phyloP scores from a whole-genome alignment of 2,888 invertebrate genomes.

The Andrena haemorrhoa region DNA sequence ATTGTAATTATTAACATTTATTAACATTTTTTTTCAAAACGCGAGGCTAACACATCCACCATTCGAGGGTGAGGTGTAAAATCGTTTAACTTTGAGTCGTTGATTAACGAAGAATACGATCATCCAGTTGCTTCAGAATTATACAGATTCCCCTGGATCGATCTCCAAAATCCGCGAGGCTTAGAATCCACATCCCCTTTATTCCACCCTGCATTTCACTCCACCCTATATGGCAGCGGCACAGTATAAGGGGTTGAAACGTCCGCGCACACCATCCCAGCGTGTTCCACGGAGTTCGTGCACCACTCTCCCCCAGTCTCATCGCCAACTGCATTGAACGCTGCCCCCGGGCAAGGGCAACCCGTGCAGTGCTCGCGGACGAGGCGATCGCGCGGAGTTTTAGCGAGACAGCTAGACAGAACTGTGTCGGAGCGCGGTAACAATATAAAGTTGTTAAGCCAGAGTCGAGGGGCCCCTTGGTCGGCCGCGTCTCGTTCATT shows the following conservation, averaged over 20 bases:
- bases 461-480: slow-evolving; percentile 1
- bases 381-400: background rate
- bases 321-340: background rate
- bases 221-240: background rate
- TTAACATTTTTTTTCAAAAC: no score
- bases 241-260: background rate
- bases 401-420: slow-evolving; percentile 14
- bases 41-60: no score
- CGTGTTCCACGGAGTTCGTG: background rate
- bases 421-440: slow-evolving; percentile 40
- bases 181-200: background rate
- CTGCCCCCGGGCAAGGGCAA: no score
- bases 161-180: background rate
- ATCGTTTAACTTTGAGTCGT: no score
- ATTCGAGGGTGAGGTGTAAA: no score
- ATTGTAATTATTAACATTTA: no score
- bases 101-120: no score
- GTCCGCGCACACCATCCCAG: background rate
- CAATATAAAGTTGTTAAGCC: slow-evolving; percentile 65
- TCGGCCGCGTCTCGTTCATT: slow-evolving; percentile 36
- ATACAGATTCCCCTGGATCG: background rate
- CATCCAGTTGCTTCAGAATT: no score
- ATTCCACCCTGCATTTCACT: background rate
- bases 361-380: slow-evolving; percentile 18
- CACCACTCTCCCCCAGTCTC: background rate